Base-by-base conservation (phyloP, 2,113 vertebrate species). In the Rhinopithecus roxellana region DNA sequence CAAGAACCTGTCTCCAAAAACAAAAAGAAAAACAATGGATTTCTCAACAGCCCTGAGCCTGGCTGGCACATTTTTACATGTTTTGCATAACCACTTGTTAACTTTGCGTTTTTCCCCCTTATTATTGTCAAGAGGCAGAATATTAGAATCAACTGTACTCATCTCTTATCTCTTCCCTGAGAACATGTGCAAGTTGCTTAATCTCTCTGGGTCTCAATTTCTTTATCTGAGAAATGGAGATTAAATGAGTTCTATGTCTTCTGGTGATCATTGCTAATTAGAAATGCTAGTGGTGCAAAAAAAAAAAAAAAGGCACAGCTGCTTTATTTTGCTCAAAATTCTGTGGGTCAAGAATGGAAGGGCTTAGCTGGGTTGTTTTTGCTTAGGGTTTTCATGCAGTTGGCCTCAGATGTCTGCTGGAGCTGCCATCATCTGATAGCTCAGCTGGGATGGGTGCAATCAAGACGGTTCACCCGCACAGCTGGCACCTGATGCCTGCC, bases 391-490 rank as follows among this genome's bases (percentile, higher is more conserved):
- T 59, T 70, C 20, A 1, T 17, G 57, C 9, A 10, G 69, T n/a
- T 14, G 25, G 6, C 8, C 32, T 45, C 38, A 27, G 72, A 27
- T 35, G 50, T 57, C 35, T 9, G 5, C n/a, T 16, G 61, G 55
- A 25, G n/a, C n/a, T 22, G 30, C 83, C 8, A 3, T n/a, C 57
- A 5, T 32, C 40, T 12, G 64, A 48, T 11, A 32, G 32, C 20
- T 6, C 4, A 23, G 48, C 67, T 8, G 38, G 79, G 78, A 59
- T 38, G 20, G 35, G 2, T 4, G 6, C 1, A 4, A 18, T 84
- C 52, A 1, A 13, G 38, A 35, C 0, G 27, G 13, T 67, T 70
- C 57, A 0, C 14, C 40, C 23, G 1, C 32, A 32, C 0, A 3
- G 20, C 94, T 55, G 64, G 83, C 40, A 17, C 35, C 69, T 12